A percentile compares a stretch with the other conserved stretches of the same genome.
phyloP scores from a whole-genome alignment of 2,113 vertebrate genomes.

The Poeciliopsis prolifica region DNA sequence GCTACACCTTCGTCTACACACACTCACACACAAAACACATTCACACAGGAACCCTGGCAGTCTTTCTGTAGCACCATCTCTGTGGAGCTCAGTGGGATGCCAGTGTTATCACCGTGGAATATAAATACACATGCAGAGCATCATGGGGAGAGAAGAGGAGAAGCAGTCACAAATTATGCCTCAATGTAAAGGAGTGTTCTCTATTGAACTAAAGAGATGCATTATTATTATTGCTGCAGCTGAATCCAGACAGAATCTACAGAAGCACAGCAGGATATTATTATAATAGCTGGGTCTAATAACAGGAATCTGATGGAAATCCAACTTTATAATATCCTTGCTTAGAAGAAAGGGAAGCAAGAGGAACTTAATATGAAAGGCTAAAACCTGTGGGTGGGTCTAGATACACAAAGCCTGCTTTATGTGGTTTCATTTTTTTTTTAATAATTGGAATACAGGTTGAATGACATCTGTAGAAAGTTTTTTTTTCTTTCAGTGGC shows the following conservation, averaged over 20 bases:
- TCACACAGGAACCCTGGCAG: slow-evolving; percentile 1
- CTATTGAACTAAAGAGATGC: slow-evolving; percentile 19
- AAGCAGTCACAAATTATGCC: slow-evolving; percentile 26
- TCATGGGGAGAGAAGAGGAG: slow-evolving; percentile 8
- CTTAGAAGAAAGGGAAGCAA: slow-evolving; percentile 33
- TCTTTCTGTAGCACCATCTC: slow-evolving; percentile 9
- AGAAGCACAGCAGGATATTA: slow-evolving; percentile 60
- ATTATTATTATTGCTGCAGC: slow-evolving; percentile 38
- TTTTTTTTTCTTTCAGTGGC: background rate
- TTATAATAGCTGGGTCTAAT: slow-evolving; percentile 58
- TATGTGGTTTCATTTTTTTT: background rate
- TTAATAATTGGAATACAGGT: background rate
- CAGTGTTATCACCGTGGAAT: slow-evolving; percentile 27
- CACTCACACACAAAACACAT: slow-evolving; percentile 1
- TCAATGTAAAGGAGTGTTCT: slow-evolving; percentile 38
- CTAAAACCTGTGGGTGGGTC: slow-evolving; percentile 2
- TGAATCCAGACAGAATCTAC: slow-evolving; percentile 24
- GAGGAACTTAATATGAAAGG: slow-evolving; percentile 27
- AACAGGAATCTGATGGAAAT: slow-evolving; percentile 41
- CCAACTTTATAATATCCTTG: slow-evolving; percentile 44
- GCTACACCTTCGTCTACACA: background rate
- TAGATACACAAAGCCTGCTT: background rate
- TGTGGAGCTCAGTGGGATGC: slow-evolving; percentile 15
- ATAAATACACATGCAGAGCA: slow-evolving; percentile 23
- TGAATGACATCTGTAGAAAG: background rate